These are phyloP conservation scores for Colaptes auratus DNA, from an alignment of 2,113 vertebrate species.

Conservation along the genomic window DNA sequence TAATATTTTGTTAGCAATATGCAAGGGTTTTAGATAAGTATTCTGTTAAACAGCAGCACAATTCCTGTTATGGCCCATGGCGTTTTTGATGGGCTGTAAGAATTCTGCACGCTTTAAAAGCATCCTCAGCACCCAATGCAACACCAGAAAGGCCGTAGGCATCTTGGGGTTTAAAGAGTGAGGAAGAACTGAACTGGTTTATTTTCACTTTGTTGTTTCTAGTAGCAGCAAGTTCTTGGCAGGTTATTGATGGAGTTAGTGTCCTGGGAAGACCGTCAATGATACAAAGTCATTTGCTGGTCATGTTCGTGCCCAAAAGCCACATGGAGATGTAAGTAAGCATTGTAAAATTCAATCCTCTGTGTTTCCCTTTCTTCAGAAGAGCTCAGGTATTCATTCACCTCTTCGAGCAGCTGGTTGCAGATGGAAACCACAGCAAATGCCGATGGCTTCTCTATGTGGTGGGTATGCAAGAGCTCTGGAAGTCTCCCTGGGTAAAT, in stretches of 20 bases:
- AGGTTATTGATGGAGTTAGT: not conserved
- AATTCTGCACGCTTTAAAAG: not conserved
- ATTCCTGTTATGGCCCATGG: not conserved
- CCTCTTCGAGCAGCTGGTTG: not conserved
- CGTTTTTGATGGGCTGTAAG: not conserved
- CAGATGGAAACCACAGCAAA: not conserved
- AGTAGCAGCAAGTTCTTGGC: not conserved
- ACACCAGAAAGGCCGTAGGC: not conserved
- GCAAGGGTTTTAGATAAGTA: not conserved
- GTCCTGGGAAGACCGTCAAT: not conserved
- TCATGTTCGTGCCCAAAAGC: not conserved
- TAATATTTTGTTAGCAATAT: not conserved
- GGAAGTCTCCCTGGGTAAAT: not conserved
- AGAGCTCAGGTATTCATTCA: not conserved
- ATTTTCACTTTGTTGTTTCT: not conserved
- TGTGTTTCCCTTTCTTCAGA: not conserved
- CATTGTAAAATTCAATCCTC: not conserved
- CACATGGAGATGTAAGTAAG: fast-evolving
- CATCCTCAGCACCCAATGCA: not conserved
- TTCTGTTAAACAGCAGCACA: not conserved
- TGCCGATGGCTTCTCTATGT: not conserved
- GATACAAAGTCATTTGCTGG: not conserved
- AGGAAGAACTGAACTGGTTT: not conserved
- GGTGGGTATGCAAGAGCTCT: not conserved
- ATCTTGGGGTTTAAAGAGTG: not conserved